Percentiles rank a stretch among this genome's conserved stretches.
phyloP scores from a whole-genome alignment of 2,113 vertebrate genomes.

The human region GRCh38 chr20:15188501-15189000 shows the following conservation, averaged over 20 bases:
- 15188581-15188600: slow-evolving; percentile 43
- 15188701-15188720: slow-evolving; percentile 24
- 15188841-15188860: background rate
- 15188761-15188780: background rate
- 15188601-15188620: slow-evolving; percentile 31
- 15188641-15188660: background rate
- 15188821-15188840: background rate
- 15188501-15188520: fast-evolving
- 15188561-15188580: background rate
- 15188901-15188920: background rate
- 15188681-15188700: slow-evolving; percentile 46
- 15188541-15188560: background rate
- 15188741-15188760: background rate
- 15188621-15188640: slow-evolving; percentile 41
- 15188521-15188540: fast-evolving
- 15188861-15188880: background rate
- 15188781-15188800: background rate
- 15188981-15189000: background rate
- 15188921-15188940: background rate
- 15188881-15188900: background rate
- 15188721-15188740: slow-evolving; percentile 31
- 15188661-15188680: background rate
- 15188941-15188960: background rate
- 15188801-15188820: background rate
- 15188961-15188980: background rate